Evolutionary conservation across 2,797 vertebrate species (phyloP), one percentile per base, ranked within the genome.

Genomic region (Crypturellus tataupa): DNA sequence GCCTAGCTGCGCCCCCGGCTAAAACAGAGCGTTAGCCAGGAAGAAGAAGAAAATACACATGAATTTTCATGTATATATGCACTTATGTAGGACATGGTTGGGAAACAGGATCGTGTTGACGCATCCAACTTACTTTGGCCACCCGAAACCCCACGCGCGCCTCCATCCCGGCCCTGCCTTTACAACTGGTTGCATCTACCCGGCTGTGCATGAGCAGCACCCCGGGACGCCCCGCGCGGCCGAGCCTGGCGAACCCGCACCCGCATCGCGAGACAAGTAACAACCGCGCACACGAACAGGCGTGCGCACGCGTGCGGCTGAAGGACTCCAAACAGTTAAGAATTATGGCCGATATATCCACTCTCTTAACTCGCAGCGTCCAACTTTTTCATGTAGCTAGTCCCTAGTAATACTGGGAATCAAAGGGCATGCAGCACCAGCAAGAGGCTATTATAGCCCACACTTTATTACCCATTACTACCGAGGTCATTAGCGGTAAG

Each of bases 401-500:
- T 97, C 96, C 97, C 97, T 87, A 97, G 98, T 98, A 98, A 98
- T 97, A 97, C 98, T 90, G 93, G 96, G 98, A 98, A 98, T 97
- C 98, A 97, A 98, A 98, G 98, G 98, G 97, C 98, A 98, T 95
- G 97, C 97, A 97, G 98, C 96, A 97, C 97, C 97, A 97, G 98
- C 87, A 95, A 98, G 98, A 98, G 98, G 97, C 99, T 98, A 98
- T 99, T 99, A 99, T 97, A 98, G 98, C 98, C 98, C 97, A 98
- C 98, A 98, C 98, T 99, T 99, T 99, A 99, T 99, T 99, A 99
- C 98, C 98, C 99, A 99, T 99, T 99, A 99, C 99, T 98, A 99
- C 98, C 97, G 98, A 99, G 99, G 99, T 99, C 99, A 99, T 99
- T 99, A 99, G 98, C 98, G 97, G 98, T 98, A 98, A 99, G 99